Evolutionary conservation across 2,113 vertebrate genomes (phyloP).

Genomic region (cattle (Bos taurus)): ARS-UCD2.0 NC_037328.1:12337001-12337500

Average conservation of each 20-base stretch:
- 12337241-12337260: not conserved
- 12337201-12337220: not conserved
- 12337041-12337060: not conserved
- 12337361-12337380: not conserved
- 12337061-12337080: not conserved
- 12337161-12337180: not conserved
- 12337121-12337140: not conserved
- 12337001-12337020: not conserved
- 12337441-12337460: fast-evolving
- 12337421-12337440: not conserved
- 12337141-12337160: not conserved
- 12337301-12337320: not conserved
- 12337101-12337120: fast-evolving
- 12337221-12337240: fast-evolving
- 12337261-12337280: not conserved
- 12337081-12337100: not conserved
- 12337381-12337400: not conserved
- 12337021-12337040: not conserved
- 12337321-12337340: not conserved
- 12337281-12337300: fast-evolving
- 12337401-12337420: not conserved
- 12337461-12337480: not conserved
- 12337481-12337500: not conserved
- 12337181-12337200: not conserved
- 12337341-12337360: not conserved